Evolutionary conservation across 2,888 invertebrate species (phyloP).

Genomic region (Seira sanloemensis): DNA sequence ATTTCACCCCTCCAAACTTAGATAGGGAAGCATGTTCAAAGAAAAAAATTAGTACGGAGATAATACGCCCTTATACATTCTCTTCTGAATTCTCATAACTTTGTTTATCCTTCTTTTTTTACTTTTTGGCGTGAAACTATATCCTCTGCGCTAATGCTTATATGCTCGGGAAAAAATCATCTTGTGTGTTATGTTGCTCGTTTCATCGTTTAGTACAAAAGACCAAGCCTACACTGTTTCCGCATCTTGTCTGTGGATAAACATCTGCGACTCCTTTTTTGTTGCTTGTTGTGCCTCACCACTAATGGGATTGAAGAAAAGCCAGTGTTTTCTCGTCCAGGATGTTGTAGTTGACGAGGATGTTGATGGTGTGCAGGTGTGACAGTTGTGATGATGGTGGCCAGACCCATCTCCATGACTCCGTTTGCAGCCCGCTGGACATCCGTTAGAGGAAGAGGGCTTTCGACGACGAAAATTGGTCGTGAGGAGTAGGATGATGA

Average conservation of each 20-base stretch:
- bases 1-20: slow-evolving; percentile 8
- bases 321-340: slow-evolving; percentile 72
- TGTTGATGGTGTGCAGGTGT: slow-evolving; percentile 46
- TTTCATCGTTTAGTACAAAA: slow-evolving; percentile 11
- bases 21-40: background rate
- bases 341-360: slow-evolving; percentile 37
- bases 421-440: slow-evolving; percentile 52
- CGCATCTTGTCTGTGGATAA: slow-evolving; percentile 72
- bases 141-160: background rate
- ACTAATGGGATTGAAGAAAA: slow-evolving; percentile 73
- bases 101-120: background rate
- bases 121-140: slow-evolving; percentile 28
- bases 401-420: slow-evolving; percentile 32
- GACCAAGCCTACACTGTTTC: slow-evolving; percentile 70
- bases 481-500: slow-evolving; percentile 75
- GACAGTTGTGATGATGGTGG: slow-evolving; percentile 46
- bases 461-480: slow-evolving; percentile 74
- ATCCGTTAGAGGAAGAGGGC: slow-evolving; percentile 49
- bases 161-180: background rate
- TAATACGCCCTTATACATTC: background rate
- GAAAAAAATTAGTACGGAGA: background rate
- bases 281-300: slow-evolving; percentile 73
- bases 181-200: slow-evolving; percentile 13
- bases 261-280: slow-evolving; percentile 72
- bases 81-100: background rate